Conservation (phyloP, 2,888 invertebrate species). For the Latheticus oryzae region DNA sequence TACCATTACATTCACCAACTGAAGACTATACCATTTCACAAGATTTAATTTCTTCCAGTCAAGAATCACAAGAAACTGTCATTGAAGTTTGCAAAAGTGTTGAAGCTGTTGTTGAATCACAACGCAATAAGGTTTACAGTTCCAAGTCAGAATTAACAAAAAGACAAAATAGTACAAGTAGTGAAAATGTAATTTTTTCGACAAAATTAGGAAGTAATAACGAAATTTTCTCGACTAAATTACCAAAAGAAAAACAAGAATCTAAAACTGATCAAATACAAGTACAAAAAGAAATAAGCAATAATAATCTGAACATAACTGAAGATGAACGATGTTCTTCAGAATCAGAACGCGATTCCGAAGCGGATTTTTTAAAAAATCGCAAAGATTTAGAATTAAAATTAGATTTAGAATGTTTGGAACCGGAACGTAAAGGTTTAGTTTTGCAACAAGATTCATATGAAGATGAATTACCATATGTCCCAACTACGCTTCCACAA, state of each 20-base stretch:
- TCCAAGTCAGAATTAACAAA: conserved; percentile 38
- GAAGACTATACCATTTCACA: conserved; percentile 61
- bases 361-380: conserved; percentile 62
- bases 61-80: conserved; percentile 69
- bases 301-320: too few species aligned
- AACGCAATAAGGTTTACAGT: conserved; percentile 48
- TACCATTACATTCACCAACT: conserved; percentile 81
- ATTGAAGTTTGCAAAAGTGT: conserved; percentile 58
- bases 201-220: conserved; percentile 78
- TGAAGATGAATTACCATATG: conserved; percentile 86
- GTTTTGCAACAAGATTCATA: conserved; percentile 86
- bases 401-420: conserved; percentile 68
- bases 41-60: conserved; percentile 62
- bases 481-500: conserved; percentile 89
- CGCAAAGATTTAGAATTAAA: conserved; percentile 60
- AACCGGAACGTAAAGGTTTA: conserved; percentile 79
- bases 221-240: conserved; percentile 72
- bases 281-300: conserved; percentile 38
- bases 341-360: conserved; percentile 80
- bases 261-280: conserved; percentile 11
- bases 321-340: conserved; percentile 70
- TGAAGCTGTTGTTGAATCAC: conserved; percentile 47
- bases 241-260: conserved; percentile 58
- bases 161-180: conserved; percentile 63
- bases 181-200: conserved; percentile 72